Evolutionary conservation across 2,113 vertebrate species (phyloP).

Genomic region (Sturnira hondurensis): DNA sequence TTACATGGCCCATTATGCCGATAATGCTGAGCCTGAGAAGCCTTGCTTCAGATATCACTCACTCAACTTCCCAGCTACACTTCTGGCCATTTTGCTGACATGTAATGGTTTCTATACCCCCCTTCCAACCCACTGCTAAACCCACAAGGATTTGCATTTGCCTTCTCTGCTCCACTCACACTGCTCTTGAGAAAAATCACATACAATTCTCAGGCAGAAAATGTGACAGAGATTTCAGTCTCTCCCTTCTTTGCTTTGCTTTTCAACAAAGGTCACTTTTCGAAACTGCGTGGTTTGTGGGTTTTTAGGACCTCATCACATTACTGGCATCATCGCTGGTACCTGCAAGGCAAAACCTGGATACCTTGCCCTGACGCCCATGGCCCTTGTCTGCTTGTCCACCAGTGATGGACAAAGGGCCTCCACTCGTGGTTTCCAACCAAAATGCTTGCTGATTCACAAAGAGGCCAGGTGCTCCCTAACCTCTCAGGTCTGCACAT

Average conservation of each 20-base stretch:
- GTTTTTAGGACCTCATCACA: neutral
- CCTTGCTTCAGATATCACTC: neutral
- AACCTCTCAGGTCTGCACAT: neutral
- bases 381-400: neutral
- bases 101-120: neutral
- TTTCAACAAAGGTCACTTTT: neutral
- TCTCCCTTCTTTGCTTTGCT: neutral
- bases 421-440: neutral
- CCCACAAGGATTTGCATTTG: neutral
- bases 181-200: neutral
- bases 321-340: neutral
- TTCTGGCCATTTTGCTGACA: neutral
- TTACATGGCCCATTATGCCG: rapidly evolving
- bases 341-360: neutral
- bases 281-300: neutral
- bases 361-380: neutral
- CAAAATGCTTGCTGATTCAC: neutral
- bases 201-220: neutral
- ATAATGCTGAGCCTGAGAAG: neutral
- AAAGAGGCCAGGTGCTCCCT: neutral
- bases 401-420: neutral
- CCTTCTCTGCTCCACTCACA: neutral
- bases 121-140: neutral
- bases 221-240: neutral
- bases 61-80: neutral